Evolutionary conservation across 2,113 vertebrate species (phyloP), one percentile per base, ranked within the genome.

Genomic region (Fregata magnificens): DNA sequence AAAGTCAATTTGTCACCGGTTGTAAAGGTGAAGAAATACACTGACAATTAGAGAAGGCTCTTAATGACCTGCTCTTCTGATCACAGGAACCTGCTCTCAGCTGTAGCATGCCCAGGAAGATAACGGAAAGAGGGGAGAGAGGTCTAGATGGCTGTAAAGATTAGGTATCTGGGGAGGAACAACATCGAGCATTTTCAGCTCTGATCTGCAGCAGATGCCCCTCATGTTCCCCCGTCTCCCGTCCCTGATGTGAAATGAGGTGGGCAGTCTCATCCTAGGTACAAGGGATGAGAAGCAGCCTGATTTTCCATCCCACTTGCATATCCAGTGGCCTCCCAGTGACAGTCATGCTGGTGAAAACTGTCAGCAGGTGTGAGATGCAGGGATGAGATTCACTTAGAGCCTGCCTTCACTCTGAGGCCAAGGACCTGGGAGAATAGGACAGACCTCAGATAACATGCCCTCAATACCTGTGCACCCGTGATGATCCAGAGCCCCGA

Each of bases 1-100:
- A 97, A 96, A 97, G 92, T 94, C 93, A 91, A 66, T 87, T 94
- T 94, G 94, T 91, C 61, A 42, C 63, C 36, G 61, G 83, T 74
- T 90, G 88, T 97, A 94, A 98, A 96, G 83, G 81, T 97, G 86
- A 94, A 95, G 96, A 95, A 97, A 93, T 69, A 70, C 29, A 61
- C 14, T 36, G 45, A 82, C 84, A 91, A 84, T 92, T 86, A 97
- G 81, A 92, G 83, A 74, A 90, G 58, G 55, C 62, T 88, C 65
- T 76, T 74, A 95, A 93, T 55, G 73, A 87, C 61, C 85, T 83
- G 67, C 44, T 84, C 52, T 67, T 58, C 91, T 77, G 47, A 69
- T 78, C 85, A 92, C 1, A 1, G 49, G 45, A 95, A 53, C 42
- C 74, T 74, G 66, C 59, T 69, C 71, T 95, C 63, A 86, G 95